phyloP scores from a whole-genome alignment of 1,140 invertebrate genomes.

The Leptoteleia sp. region DNA sequence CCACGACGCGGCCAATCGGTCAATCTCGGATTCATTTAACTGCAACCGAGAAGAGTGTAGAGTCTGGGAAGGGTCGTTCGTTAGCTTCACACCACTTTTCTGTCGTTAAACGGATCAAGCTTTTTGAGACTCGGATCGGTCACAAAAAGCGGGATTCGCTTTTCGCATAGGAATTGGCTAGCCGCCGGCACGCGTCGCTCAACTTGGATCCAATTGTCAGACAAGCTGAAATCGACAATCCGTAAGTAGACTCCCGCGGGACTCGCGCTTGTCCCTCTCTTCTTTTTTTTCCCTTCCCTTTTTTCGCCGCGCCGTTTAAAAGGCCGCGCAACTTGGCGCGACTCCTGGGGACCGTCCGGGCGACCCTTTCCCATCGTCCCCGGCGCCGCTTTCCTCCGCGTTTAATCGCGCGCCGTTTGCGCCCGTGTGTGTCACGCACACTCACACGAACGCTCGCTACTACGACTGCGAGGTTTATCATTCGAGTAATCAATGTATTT shows the following conservation, averaged over 20 bases:
- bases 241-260: slow-evolving; percentile 40
- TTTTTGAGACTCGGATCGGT: slow-evolving; percentile 81
- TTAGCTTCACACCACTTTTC: slow-evolving; percentile 75
- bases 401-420: neutral
- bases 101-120: slow-evolving; percentile 81
- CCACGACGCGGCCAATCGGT: neutral
- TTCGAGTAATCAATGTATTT: slow-evolving; percentile 73
- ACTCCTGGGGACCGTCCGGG: no score
- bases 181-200: slow-evolving; percentile 55
- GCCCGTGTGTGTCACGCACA: neutral
- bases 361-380: no score
- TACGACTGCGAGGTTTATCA: slow-evolving; percentile 24
- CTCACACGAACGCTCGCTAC: neutral
- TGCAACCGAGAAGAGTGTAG: slow-evolving; percentile 23
- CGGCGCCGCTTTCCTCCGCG: neutral
- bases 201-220: slow-evolving; percentile 38
- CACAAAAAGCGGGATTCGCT: slow-evolving; percentile 82
- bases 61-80: slow-evolving; percentile 54
- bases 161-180: slow-evolving; percentile 81
- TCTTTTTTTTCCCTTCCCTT: no score
- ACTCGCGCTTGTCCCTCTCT: neutral
- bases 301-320: no score
- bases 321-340: no score
- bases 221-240: slow-evolving; percentile 9
- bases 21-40: slow-evolving; percentile 11